Evolutionary conservation across 1,140 invertebrate species (phyloP).

Genomic region (Propsilocerus akamusi): DNA sequence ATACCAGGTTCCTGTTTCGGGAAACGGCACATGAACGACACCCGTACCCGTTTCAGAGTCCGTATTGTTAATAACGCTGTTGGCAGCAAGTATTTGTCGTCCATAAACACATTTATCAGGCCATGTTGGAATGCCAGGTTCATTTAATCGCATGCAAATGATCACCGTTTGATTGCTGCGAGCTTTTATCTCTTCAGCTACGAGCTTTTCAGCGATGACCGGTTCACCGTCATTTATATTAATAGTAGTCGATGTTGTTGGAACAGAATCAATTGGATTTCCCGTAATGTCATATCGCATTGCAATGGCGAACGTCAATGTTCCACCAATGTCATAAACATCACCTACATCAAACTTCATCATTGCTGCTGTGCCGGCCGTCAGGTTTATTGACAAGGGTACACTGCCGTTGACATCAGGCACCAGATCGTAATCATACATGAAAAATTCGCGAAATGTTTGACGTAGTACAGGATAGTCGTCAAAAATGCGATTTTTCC

Average conservation of each 20-base stretch:
- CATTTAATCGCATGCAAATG: constrained; percentile 34
- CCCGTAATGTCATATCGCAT: constrained; percentile 32
- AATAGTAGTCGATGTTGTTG: constrained; percentile 13
- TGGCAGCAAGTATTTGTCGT: constrained; percentile 25
- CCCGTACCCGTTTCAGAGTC: constrained; percentile 32
- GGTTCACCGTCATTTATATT: neutral
- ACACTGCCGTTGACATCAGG: constrained; percentile 33
- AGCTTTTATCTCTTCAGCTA: constrained; percentile 12
- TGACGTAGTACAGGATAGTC: constrained; percentile 35
- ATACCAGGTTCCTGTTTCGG: constrained; percentile 60
- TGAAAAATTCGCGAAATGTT: constrained; percentile 45
- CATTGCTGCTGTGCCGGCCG: constrained; percentile 32
- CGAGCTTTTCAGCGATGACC: constrained; percentile 15
- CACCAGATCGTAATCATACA: constrained; percentile 46
- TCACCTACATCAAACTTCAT: constrained; percentile 42
- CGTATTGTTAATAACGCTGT: constrained; percentile 34
- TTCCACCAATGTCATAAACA: constrained; percentile 51
- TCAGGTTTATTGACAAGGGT: constrained; percentile 40
- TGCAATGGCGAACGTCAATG: constrained; percentile 39
- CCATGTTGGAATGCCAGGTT: constrained; percentile 30
- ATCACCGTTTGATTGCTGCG: constrained; percentile 27
- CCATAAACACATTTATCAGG: constrained; percentile 34
- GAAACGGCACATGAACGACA: constrained; percentile 50
- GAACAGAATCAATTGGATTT: constrained; percentile 17
- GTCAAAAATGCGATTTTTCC: constrained; percentile 20